A percentile compares a stretch with the other conserved stretches of the same genome.
phyloP scores from a whole-genome alignment of 64 coral and sea anemone genomes.

The Pocillopora damicornis region DNA sequence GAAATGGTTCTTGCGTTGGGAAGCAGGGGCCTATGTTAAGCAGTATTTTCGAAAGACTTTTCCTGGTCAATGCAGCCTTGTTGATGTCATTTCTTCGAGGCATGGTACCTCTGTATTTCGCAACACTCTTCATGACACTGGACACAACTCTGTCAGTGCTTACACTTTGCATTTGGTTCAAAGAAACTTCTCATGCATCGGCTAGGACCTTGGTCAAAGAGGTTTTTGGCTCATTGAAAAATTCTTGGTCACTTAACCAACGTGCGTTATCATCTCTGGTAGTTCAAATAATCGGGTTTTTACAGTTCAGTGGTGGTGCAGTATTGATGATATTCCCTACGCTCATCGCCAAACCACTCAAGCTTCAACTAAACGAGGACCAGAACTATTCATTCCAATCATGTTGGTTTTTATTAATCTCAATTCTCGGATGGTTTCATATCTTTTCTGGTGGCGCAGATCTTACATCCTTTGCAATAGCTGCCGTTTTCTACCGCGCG shows the following conservation, averaged over 20 bases:
- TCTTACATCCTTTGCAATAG: neutral
- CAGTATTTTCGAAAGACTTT: neutral
- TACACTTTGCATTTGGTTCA: conserved; percentile 8
- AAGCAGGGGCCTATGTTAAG: neutral
- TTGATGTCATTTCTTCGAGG: neutral
- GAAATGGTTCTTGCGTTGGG: neutral
- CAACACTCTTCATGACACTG: neutral
- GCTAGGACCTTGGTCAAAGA: neutral
- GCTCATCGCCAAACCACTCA: neutral
- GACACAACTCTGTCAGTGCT: neutral
- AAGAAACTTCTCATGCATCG: neutral
- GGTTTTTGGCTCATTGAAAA: neutral
- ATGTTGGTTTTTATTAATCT: neutral
- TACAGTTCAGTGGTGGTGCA: neutral
- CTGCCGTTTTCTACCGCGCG: conserved; percentile 2
- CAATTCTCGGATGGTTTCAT: conserved; percentile 9
- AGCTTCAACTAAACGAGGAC: neutral
- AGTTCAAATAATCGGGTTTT: neutral
- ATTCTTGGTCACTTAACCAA: neutral
- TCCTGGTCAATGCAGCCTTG: neutral
- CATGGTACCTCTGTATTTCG: neutral
- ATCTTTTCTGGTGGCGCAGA: neutral
- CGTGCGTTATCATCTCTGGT: neutral
- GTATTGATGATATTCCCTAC: neutral
- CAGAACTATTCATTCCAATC: neutral